These are phyloP conservation scores for Sceliomorpha sp. DNA, from an alignment of 2,888 invertebrate species.

Conservation along the genomic window DNA sequence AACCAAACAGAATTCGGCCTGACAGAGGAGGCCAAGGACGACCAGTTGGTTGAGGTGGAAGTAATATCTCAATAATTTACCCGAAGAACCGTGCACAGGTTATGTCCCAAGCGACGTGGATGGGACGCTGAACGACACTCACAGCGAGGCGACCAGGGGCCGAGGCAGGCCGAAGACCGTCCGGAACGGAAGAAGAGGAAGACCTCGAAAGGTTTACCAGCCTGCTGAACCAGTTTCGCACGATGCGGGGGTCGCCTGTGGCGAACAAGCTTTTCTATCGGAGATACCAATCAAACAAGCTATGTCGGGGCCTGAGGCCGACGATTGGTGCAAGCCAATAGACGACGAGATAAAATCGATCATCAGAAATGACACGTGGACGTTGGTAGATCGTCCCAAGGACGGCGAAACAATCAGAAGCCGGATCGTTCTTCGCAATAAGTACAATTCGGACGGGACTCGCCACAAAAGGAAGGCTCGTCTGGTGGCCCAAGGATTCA, in stretches of 20 bases:
- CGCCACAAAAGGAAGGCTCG: constrained; percentile 9
- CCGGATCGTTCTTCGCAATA: constrained; percentile 3
- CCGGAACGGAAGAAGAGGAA: constrained; percentile 9
- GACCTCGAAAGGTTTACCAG: constrained; percentile 23
- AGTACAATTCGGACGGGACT: not conserved
- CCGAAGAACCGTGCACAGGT: no score
- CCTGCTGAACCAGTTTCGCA: no score
- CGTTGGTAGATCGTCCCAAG: constrained; percentile 13
- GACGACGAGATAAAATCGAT: constrained; percentile 8
- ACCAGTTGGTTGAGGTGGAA: no score
- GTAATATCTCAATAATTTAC: no score
- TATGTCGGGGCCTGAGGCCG: not conserved
- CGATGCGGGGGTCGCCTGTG: no score
- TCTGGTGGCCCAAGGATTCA: constrained; percentile 15
- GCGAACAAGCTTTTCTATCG: no score
- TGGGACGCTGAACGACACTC: no score
- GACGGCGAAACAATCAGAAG: constrained; percentile 12
- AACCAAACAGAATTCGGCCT: constrained; percentile 1
- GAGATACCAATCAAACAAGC: not conserved
- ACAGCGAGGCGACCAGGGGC: no score
- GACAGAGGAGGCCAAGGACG: no score
- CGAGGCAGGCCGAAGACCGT: constrained; percentile 14
- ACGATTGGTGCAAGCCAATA: constrained; percentile 4
- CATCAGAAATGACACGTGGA: constrained; percentile 15
- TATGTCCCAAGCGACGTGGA: no score